Conservation (phyloP, 2,113 vertebrate species). For the Ursus arctos region DNA sequence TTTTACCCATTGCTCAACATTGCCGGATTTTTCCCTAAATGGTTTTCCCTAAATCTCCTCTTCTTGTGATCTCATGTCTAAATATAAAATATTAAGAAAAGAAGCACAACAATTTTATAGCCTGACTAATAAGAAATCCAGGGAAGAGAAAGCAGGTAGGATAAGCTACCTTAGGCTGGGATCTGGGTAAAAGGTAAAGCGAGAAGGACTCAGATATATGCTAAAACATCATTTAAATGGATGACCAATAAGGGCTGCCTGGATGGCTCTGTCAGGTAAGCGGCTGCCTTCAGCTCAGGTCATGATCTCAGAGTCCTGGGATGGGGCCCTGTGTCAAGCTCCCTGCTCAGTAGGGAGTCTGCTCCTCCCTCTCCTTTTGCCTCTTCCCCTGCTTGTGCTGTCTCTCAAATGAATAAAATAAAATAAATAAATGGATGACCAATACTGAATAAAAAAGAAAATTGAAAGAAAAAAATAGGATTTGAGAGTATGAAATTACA, state of each 20-base stretch:
- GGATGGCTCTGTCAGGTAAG: neutral
- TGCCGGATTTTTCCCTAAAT: neutral
- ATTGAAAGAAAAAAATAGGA: neutral
- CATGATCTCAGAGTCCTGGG: neutral
- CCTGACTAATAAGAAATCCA: neutral
- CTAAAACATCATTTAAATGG: neutral
- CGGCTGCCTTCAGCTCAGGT: neutral
- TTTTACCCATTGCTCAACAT: neutral
- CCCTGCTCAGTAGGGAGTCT: neutral
- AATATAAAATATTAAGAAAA: neutral
- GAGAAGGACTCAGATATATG: neutral
- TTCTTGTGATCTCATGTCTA: neutral
- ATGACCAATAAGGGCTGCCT: neutral
- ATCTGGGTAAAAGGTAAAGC: neutral
- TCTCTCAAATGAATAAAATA: neutral
- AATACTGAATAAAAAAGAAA: neutral
- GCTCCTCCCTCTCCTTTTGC: neutral
- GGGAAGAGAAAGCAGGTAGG: neutral
- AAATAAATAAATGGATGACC: neutral
- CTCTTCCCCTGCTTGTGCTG: neutral
- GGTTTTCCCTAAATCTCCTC: neutral
- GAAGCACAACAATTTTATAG: neutral
- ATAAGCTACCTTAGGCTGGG: neutral
- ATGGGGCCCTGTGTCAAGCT: neutral
- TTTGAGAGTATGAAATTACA: neutral